Base-by-base conservation (phyloP, 2,113 vertebrate species). In the Ameiurus melas region DNA sequence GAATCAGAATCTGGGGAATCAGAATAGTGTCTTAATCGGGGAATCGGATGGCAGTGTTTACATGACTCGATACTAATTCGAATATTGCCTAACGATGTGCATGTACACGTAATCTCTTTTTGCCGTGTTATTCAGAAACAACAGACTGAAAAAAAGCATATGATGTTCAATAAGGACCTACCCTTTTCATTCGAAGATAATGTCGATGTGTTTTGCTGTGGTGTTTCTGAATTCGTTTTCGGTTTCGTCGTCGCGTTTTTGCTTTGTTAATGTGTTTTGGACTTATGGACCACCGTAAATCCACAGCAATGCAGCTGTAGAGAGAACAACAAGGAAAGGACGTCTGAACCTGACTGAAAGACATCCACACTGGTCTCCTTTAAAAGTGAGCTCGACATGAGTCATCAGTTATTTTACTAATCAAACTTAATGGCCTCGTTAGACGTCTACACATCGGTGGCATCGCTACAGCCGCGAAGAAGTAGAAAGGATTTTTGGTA, bases 341-440 rank as follows among this genome's bases (percentile, higher is more conserved):
- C 53, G 20, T 57, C 78, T 57, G n/a, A 80, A 80, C 78, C 78
- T 30, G 53, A 33, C 53, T 80, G 53, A 57, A 33, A 80, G 78
- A 80, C 77, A 53, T n/a, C 43, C 47, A 79, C 47, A 16, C 53
- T 33, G 78, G 47, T 60, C 55, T 57, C 33, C 57, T 39, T 39
- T 82, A 82, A 82, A 82, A 82, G 47, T 82, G 16, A 60, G 55
- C 9, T 39, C 19, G 80, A 82, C 4, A 22, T 82, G 55, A 39
- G 57, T 82, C 30, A 58, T 60, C 4, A 82, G 25, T 60, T 39
- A 60, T 82, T 60, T 62, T 36, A 83, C 58, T 27, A 62, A 62
- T 62, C 80, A 10, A 33, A 60, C 9, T 58, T 36, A 82, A 82
- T 82, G 79, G 30, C 19, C 2, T 82, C 30, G 20, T 82, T 60